Evolutionary conservation across 2,113 vertebrate genomes (phyloP), one percentile per base, ranked within the genome.

Genomic region (Orientallactaga bullata): DNA sequence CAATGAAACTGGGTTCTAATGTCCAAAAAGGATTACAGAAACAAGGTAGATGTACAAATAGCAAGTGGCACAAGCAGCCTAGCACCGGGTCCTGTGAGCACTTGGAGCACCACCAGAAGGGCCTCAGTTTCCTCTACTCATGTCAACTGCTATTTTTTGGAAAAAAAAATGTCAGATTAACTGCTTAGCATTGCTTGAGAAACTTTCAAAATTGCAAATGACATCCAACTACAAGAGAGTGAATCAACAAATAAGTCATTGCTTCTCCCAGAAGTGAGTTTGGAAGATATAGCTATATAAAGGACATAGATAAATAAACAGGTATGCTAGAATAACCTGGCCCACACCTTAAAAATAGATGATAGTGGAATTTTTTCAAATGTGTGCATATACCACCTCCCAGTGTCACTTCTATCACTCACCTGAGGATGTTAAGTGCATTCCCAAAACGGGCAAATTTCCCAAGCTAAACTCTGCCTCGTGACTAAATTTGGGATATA

Each of bases 101-200:
- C 42, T 47, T 47, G 42, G 42, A 47, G 8, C 42, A 47, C 42
- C 42, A 47, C 42, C 42, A 47, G 42, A 47, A 16, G 7, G 63
- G 13, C 12, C 3, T 15, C 10, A 69, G 6, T 74, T 65, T n/a
- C 30, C 51, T 80, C 5, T 63, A 71, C 73, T 47, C 16, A 74
- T 71, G 10, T 24, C 39, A 92, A 65, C 55, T 71, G 9, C 26
- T 84, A 39, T 39, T 69, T 73, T 18, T 30, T 39, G 42, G 37
- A 76, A 95, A 72, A 35, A 47, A 76, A 95, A 71, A 77, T 47
- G 12, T 79, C 47, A 83, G 7, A 83, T 39, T 37, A 68, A 30
- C 28, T 84, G 65, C 37, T 68, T 66, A 83, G 65, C 47, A 83
- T 66, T 68, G 21, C 18, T 24, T 24, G 23, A 16, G 3, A 15